Conservation (phyloP, 2,888 invertebrate species). For the Drosophila mulleri region DNA sequence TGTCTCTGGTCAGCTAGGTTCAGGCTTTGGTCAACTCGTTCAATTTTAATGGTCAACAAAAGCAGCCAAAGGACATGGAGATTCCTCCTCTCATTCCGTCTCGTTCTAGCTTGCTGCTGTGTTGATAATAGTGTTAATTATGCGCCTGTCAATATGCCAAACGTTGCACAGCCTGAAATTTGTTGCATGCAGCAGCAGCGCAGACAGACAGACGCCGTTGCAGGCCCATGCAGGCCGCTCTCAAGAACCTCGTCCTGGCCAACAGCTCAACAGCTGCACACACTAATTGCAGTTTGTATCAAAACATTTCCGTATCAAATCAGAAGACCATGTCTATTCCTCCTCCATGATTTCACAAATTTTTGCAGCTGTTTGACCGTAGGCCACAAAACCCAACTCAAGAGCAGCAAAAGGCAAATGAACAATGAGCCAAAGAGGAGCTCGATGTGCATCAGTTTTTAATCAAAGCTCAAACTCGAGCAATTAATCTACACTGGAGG, state of each 20-base stretch:
- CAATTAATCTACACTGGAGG: constrained; percentile 39
- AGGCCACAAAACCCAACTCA: constrained; percentile 37
- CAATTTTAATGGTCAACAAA: constrained; percentile 61
- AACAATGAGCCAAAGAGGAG: constrained; percentile 36
- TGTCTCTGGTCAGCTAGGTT: constrained; percentile 47
- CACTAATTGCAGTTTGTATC: constrained; percentile 71
- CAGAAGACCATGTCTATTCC: constrained; percentile 42
- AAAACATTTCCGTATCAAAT: constrained; percentile 68
- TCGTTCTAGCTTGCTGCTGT: constrained; percentile 30
- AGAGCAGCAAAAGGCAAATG: constrained; percentile 39
- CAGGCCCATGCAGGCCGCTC: neutral
- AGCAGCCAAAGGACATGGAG: constrained; percentile 11
- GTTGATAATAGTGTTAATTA: constrained; percentile 78
- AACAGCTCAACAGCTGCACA: constrained; percentile 35
- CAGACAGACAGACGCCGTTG: constrained; percentile 21
- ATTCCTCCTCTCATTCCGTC: neutral
- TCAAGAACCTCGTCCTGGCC: constrained; percentile 14
- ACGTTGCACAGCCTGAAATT: constrained; percentile 69
- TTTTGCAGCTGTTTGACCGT: constrained; percentile 65
- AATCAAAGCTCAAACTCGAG: constrained; percentile 59
- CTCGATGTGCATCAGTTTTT: constrained; percentile 46
- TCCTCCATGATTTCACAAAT: constrained; percentile 17
- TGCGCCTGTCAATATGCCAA: constrained; percentile 79
- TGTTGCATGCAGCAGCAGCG: constrained; percentile 40
- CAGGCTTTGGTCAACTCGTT: constrained; percentile 40